phyloP scores from a whole-genome alignment of 2,797 vertebrate genomes.

The Macropodus opercularis region DNA sequence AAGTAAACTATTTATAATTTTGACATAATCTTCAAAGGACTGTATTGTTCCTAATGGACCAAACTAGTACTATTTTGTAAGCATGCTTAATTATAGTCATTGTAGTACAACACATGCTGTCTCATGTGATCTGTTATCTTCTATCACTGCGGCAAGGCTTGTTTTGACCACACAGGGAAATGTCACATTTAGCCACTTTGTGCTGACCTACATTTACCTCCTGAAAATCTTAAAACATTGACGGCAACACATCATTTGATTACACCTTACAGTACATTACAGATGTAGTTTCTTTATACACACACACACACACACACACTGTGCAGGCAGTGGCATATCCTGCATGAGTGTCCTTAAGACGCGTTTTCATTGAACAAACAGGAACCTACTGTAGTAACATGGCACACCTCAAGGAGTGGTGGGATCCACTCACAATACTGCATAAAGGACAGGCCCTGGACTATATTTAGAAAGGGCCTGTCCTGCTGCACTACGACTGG shows the following conservation, averaged over 20 bases:
- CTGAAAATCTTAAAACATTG: not conserved
- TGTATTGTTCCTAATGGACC: not conserved
- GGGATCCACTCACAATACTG: slow-evolving; percentile 35
- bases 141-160: not conserved
- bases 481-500: not conserved
- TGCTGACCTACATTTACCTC: not conserved
- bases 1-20: no score
- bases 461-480: slow-evolving; percentile 18
- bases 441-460: slow-evolving; percentile 8
- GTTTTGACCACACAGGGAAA: not conserved
- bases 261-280: not conserved
- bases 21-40: no score
- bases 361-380: slow-evolving; percentile 70
- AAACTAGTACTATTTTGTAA: not conserved
- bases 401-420: slow-evolving; percentile 74
- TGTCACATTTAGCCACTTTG: no score
- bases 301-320: no score
- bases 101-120: not conserved
- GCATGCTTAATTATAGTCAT: not conserved
- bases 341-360: slow-evolving; percentile 54
- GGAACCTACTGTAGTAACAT: slow-evolving; percentile 57
- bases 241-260: no score
- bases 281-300: slow-evolving; percentile 10
- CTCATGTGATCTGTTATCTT: not conserved
- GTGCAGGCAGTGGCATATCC: slow-evolving; percentile 49